phyloP scores from a whole-genome alignment of 2,888 invertebrate genomes.

The Sympetrum striolatum region DNA sequence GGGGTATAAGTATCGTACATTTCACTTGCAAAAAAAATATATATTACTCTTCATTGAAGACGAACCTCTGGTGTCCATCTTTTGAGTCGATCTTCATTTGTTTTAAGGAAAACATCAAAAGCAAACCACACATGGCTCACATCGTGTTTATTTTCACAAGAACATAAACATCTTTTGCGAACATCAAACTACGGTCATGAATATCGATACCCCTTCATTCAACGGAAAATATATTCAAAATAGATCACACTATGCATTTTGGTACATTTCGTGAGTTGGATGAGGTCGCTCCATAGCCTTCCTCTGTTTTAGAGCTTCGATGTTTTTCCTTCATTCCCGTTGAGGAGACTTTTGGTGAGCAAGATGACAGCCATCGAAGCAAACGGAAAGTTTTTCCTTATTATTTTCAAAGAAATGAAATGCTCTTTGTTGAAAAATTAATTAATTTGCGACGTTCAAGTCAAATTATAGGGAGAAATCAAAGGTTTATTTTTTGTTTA shows the following conservation, averaged over 20 bases:
- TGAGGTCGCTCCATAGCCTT: no score
- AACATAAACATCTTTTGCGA: neutral
- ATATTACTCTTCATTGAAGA: neutral
- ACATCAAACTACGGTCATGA: neutral
- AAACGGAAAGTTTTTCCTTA: no score
- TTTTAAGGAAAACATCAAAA: neutral
- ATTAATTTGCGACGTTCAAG: no score
- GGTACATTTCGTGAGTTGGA: no score
- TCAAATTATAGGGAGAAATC: no score
- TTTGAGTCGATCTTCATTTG: neutral
- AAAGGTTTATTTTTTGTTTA: no score
- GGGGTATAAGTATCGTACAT: neutral
- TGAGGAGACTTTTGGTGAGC: no score
- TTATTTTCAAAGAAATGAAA: no score
- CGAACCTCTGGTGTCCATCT: neutral
- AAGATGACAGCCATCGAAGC: no score
- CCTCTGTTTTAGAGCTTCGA: no score
- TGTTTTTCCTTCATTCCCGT: no score
- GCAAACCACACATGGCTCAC: neutral
- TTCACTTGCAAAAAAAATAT: conserved; percentile 22
- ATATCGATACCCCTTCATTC: neutral
- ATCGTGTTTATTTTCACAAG: neutral
- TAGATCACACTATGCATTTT: neutral
- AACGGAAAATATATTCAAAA: conserved; percentile 1
- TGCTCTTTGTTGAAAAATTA: no score